Evolutionary conservation across 2,888 invertebrate genomes (phyloP), one percentile per base, ranked within the genome.

Genomic region (Apodemia mormo): DNA sequence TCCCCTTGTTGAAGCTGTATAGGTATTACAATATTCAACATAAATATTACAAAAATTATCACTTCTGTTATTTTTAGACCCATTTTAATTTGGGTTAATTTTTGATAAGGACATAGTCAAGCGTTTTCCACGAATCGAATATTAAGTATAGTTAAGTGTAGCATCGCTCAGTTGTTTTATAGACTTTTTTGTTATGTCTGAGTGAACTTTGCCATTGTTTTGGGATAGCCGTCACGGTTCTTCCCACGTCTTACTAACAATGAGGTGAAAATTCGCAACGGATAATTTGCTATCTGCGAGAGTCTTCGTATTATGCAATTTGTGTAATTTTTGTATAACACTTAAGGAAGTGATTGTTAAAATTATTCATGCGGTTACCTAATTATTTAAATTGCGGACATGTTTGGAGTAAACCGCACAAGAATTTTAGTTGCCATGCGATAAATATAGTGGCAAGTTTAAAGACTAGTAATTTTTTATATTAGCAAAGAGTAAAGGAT

Each of bases 121-220:
- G 52, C 9, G 33, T 61, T 61, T 61, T 33, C 33, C 7, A 30
- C 61, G 61, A 81, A 81, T 79, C 80, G 82, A 83, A 80, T 85
- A 79, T 85, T 84, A 86, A 82, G 83, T 88, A 82, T 90, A 87
- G 81, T 81, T 80, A 82, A 85, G 84, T 83, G 83, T 85, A 86
- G 82, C 85, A 83, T 80, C 77, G 80, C 79, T 78, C 78, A 77
- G 82, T 82, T 78, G 86, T 90, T 92, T 89, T 92, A 93, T 92
- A 93, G 90, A 90, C 88, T 92, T 86, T 81, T 83, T 86, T 87
- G 92, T 92, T 92, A 92, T 92, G 91, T 88, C 84, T 88, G 85
- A 91, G 79, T 91, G 92, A 90, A 90, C 91, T 89, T 88, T 88
- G 90, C 92, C 89, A 93, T 93, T 93, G 93, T 93, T 89, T 80